Evolutionary conservation across 1,140 invertebrate genomes (phyloP).

Genomic region (Drosophila teissieri): DNA sequence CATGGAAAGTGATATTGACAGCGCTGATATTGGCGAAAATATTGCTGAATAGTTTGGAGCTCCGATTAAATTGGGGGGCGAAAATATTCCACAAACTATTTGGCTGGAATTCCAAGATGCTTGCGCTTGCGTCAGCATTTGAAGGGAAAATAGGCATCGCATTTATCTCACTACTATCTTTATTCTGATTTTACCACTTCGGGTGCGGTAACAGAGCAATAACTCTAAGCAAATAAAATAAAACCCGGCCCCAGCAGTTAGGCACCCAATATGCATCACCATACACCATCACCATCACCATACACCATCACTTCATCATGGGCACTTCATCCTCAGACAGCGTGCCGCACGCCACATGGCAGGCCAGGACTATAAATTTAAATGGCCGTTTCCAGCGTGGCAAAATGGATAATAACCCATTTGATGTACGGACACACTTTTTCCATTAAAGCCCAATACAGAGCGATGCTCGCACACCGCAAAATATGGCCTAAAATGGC

Average conservation of each 20-base stretch:
- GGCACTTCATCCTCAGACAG: conserved; percentile 25
- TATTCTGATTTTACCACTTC: conserved; percentile 14
- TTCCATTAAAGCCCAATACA: conserved; percentile 47
- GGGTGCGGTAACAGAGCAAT: conserved; percentile 8
- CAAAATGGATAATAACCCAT: conserved; percentile 51
- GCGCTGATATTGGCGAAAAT: conserved; percentile 17
- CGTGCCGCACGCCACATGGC: conserved; percentile 40
- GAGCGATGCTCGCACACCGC: conserved; percentile 43
- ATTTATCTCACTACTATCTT: conserved; percentile 36
- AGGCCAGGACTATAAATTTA: conserved; percentile 36
- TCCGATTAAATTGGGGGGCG: not conserved
- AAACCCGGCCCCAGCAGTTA: conserved; percentile 21
- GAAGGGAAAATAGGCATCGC: conserved; percentile 6
- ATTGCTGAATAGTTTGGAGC: conserved; percentile 24
- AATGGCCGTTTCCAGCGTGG: conserved; percentile 45
- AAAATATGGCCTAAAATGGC: conserved; percentile 38
- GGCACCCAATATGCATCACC: conserved; percentile 30
- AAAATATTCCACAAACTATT: conserved; percentile 11
- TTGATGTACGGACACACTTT: conserved; percentile 47
- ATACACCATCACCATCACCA: not conserved
- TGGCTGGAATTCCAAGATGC: conserved; percentile 15
- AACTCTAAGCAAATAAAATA: conserved; percentile 21
- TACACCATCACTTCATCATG: conserved; percentile 16
- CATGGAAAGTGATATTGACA: conserved; percentile 24
- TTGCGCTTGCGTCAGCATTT: conserved; percentile 8